phyloP scores from a whole-genome alignment of 30 jellyfish, hydroid and myxozoan species.

The Nemopilema nomurai region DNA sequence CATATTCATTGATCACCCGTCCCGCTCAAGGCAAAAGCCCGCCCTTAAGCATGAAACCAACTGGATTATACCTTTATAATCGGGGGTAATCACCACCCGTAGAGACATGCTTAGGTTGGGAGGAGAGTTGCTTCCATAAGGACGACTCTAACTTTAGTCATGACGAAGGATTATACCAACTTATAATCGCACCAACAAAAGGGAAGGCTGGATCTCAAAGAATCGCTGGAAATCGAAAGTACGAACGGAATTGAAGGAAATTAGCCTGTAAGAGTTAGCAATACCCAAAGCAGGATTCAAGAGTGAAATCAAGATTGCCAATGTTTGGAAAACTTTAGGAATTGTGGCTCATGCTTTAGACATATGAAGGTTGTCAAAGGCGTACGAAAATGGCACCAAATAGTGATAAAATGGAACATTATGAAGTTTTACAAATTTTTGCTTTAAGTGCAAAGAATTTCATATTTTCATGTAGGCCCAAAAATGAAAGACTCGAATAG shows the following conservation, averaged over 20 bases:
- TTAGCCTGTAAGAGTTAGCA: too few species aligned
- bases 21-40: neutral
- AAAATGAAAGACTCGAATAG: too few species aligned
- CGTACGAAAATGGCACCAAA: too few species aligned
- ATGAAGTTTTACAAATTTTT: too few species aligned
- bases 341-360: too few species aligned
- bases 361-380: too few species aligned
- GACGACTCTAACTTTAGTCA: neutral
- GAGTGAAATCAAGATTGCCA: too few species aligned
- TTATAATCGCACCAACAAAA: neutral
- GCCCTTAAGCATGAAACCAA: neutral
- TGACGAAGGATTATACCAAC: conserved; percentile 6
- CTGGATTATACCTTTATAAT: neutral
- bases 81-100: conserved; percentile 20
- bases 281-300: too few species aligned
- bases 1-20: conserved; percentile 1
- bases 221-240: neutral
- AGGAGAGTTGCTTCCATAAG: neutral
- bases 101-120: conserved; percentile 6
- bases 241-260: neutral
- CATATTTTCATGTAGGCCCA: too few species aligned
- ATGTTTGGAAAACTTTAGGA: too few species aligned
- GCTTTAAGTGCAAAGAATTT: too few species aligned
- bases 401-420: too few species aligned
- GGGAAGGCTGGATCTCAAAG: neutral